A percentile compares a stretch with the other conserved stretches of the same genome.
Evolutionary conservation across 2,797 vertebrate genomes (phyloP).

Genomic region (Pelochelys cantorii): DNA sequence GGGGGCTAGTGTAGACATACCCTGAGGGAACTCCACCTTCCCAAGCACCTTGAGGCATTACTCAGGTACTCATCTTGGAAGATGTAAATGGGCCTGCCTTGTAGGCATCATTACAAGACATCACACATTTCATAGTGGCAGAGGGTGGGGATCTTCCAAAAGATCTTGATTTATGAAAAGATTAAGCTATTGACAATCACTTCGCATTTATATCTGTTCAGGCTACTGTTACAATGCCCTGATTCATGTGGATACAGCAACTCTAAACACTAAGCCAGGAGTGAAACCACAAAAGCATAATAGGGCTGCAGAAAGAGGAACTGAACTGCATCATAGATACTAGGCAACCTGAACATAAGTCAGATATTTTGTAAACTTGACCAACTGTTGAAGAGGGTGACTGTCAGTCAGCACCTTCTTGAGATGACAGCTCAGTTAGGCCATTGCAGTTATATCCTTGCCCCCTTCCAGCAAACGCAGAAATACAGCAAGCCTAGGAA

Average conservation of each 20-base stretch:
- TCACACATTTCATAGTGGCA: constrained; percentile 13
- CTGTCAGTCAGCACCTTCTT: constrained; percentile 3
- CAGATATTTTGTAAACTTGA: neutral
- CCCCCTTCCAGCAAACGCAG: neutral
- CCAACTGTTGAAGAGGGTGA: constrained; percentile 23
- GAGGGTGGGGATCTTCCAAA: neutral
- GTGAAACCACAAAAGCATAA: neutral
- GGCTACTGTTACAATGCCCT: constrained; percentile 26
- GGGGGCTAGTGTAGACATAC: no score
- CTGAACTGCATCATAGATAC: neutral
- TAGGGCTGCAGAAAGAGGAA: neutral
- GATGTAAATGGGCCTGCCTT: constrained; percentile 15
- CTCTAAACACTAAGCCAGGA: neutral
- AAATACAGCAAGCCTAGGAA: constrained; percentile 13
- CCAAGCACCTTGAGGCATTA: neutral
- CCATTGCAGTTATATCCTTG: neutral
- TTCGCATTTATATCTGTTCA: neutral
- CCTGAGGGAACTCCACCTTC: neutral
- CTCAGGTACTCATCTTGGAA: neutral
- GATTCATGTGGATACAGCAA: neutral
- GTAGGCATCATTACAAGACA: constrained; percentile 7
- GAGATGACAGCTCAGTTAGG: neutral
- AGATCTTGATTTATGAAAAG: neutral
- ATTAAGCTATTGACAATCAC: neutral
- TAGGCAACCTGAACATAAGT: neutral